Base-by-base conservation (phyloP, 2,113 vertebrate genomes). In the Oxygymnocypris stewartii region DNA sequence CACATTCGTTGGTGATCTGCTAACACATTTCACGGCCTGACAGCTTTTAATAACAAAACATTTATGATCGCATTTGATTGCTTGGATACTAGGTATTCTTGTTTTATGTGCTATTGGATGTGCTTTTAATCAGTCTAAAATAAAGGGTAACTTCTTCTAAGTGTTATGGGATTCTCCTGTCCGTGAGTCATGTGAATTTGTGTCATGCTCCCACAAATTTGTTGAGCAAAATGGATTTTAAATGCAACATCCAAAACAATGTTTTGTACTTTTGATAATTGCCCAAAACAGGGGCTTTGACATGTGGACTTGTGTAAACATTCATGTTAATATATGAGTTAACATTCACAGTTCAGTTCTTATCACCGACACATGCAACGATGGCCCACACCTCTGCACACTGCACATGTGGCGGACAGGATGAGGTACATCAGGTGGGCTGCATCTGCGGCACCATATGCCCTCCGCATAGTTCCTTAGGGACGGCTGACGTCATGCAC, bases 351-450 rank as follows among this genome's bases (percentile, higher is more conserved):
- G 54, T 12, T 76, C 6, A 20, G 59, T 3, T 82, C 49, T 61
- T 20, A 76, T 73, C 44, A 59, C 84, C 61, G 54, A 73, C 40
- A 81, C 1, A 59, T 51, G 51, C 76, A 10, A 23, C 9, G n/a
- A 28, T 78, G 20, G n/a, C 81, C 59, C 42, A 77, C 47, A 59
- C 31, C 44, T 78, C 47, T 35, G 49, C 14, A 9, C 44, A 9
- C 25, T 51, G 63, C 47, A 81, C 23, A 28, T 82, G 79, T 79
- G 79, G 73, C 16, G 4, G 42, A 37, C 37, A n/a, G 35, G 47
- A 40, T 35, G 63, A 79, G 61, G 61, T 85, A 75, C 86, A 88
- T 92, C 94, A 93, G 88, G 92, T 92, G 94, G 92, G 93, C 93
- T 86, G 92, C 82, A 78, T 82, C 81, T 86, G 89, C 63, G 44